Evolutionary conservation across 2,888 invertebrate genomes (phyloP).

Genomic region (Thymelicus sylvestris): DNA sequence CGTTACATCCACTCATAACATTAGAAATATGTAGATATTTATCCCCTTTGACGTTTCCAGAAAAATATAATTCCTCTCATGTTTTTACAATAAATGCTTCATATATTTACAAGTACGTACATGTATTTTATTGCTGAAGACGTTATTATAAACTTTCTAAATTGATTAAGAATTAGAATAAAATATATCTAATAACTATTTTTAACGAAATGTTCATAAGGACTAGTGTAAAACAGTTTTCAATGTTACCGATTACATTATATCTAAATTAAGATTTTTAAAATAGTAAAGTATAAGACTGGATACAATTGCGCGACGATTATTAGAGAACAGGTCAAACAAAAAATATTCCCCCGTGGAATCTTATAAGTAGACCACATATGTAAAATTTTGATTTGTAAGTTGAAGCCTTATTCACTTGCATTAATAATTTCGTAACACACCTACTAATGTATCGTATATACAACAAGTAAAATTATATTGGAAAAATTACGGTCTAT

Average conservation of each 20-base stretch:
- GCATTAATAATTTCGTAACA: conserved; percentile 44
- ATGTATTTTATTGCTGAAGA: conserved; percentile 81
- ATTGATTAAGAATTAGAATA: conserved; percentile 66
- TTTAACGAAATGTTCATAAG: conserved; percentile 72
- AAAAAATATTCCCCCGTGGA: neutral
- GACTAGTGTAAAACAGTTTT: conserved; percentile 82
- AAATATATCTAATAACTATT: conserved; percentile 73
- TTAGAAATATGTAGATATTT: conserved; percentile 57
- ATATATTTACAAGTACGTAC: conserved; percentile 80
- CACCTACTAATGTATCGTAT: conserved; percentile 69
- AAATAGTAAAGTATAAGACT: conserved; percentile 5
- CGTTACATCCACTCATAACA: conserved; percentile 55
- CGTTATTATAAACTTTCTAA: conserved; percentile 69
- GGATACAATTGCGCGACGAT: neutral
- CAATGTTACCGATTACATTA: conserved; percentile 59
- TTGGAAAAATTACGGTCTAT: conserved; percentile 71
- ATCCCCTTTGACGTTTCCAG: conserved; percentile 67
- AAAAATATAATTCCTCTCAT: conserved; percentile 80
- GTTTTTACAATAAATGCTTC: conserved; percentile 75
- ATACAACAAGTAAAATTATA: conserved; percentile 73
- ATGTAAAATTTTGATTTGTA: conserved; percentile 43
- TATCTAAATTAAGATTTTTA: conserved; percentile 43
- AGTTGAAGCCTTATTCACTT: conserved; percentile 25
- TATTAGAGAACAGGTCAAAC: neutral
- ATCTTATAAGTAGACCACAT: neutral